These are phyloP conservation scores for Mycetomoellerius zeteki DNA, from an alignment of 1,140 invertebrate genomes.

Conservation along the genomic window DNA sequence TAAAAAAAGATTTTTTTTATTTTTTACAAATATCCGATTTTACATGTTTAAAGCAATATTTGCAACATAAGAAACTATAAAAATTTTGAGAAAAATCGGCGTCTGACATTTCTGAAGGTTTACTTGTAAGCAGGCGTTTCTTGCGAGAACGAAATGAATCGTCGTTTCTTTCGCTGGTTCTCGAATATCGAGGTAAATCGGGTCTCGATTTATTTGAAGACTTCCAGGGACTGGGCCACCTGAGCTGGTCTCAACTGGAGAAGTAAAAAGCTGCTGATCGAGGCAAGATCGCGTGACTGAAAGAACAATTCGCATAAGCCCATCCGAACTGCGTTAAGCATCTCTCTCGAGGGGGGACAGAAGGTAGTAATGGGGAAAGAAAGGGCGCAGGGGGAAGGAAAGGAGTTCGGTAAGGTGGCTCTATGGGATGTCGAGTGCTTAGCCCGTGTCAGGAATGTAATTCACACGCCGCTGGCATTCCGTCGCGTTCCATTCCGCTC, in stretches of 20 bases:
- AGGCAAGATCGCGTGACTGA: conserved; percentile 43
- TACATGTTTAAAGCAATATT: no score
- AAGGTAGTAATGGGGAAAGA: conserved; percentile 47
- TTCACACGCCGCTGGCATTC: conserved; percentile 84
- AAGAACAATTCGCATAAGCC: conserved; percentile 9
- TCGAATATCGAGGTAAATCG: conserved; percentile 54
- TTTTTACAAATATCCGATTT: no score
- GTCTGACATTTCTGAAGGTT: no score
- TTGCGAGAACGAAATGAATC: conserved; percentile 16
- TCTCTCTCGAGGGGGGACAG: conserved; percentile 21
- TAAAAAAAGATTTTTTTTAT: no score
- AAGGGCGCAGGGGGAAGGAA: conserved; percentile 60
- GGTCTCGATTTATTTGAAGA: conserved; percentile 61
- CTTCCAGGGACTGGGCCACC: conserved; percentile 62
- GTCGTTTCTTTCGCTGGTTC: neutral
- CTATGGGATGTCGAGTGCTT: conserved; percentile 78
- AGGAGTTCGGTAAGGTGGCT: conserved; percentile 78
- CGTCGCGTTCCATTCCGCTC: conserved; percentile 79
- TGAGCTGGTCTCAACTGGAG: conserved; percentile 8
- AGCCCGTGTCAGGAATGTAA: conserved; percentile 84
- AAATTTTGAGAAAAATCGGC: no score
- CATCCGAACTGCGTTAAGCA: conserved; percentile 33
- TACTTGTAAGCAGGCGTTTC: neutral
- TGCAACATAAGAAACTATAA: no score
- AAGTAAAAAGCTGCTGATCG: conserved; percentile 71